Conservation (phyloP, 1,140 invertebrate genomes). For the Grapholita molesta region DNA sequence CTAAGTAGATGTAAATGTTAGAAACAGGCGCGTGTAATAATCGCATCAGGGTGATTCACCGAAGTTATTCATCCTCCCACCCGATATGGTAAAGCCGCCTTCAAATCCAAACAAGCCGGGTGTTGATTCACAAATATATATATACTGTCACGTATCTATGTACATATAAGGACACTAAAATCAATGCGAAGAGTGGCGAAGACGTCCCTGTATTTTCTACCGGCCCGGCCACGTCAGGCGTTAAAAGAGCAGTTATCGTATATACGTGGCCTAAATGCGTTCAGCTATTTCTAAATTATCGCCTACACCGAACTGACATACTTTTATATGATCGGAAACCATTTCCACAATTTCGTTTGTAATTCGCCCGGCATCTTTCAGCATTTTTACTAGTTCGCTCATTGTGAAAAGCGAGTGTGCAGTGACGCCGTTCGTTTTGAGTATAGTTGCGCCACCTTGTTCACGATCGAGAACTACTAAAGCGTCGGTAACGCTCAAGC, state of each 20-base stretch:
- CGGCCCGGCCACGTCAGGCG: background rate
- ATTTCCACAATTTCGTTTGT: conserved; percentile 78
- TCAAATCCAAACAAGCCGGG: background rate
- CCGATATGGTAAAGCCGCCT: conserved; percentile 1
- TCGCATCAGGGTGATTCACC: background rate
- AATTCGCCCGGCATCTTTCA: conserved; percentile 82
- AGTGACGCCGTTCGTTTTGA: conserved; percentile 85
- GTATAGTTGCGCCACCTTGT: conserved; percentile 90
- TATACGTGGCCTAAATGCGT: background rate
- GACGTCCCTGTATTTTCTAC: background rate
- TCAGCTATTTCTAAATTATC: conserved; percentile 31
- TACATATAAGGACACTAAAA: background rate
- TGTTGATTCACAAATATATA: background rate
- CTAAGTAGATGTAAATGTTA: background rate
- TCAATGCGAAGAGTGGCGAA: background rate
- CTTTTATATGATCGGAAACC: conserved; percentile 82
- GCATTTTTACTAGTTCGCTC: conserved; percentile 83
- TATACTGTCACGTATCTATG: background rate
- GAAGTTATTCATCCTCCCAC: conserved; percentile 2
- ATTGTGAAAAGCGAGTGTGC: conserved; percentile 85
- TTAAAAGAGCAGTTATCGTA: background rate
- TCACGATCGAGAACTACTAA: conserved; percentile 94
- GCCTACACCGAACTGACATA: conserved; percentile 56
- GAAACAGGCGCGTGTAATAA: background rate
- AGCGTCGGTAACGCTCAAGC: conserved; percentile 86